These are phyloP conservation scores for Microtus richardsoni DNA, from an alignment of 2,113 vertebrate species.

Conservation along the genomic window DNA sequence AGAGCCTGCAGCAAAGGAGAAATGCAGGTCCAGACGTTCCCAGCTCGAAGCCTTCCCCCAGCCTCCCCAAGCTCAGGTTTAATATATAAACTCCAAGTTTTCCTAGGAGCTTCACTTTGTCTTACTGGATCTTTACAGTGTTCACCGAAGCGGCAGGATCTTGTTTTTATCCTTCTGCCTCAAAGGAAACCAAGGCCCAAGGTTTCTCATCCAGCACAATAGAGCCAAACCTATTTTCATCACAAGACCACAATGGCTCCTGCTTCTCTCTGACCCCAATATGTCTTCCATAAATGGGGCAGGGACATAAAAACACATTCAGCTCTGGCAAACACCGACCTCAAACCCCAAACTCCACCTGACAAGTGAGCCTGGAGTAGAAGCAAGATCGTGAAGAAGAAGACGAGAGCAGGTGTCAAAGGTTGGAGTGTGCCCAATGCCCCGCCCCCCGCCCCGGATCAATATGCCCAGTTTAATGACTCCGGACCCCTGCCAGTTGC, in stretches of 20 bases:
- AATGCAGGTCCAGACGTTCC: neutral
- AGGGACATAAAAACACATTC: neutral
- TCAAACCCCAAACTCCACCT: neutral
- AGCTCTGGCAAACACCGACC: neutral
- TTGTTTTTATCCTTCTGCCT: neutral
- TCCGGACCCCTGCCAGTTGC: slow-evolving; percentile 39
- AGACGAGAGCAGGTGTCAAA: neutral
- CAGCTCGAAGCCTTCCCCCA: neutral
- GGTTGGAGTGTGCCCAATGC: neutral
- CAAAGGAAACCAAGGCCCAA: neutral
- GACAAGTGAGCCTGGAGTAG: neutral
- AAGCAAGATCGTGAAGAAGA: neutral
- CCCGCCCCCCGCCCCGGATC: neutral
- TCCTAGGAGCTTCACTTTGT: neutral
- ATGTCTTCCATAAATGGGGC: neutral
- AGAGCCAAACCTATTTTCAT: neutral
- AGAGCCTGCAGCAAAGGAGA: too few species aligned
- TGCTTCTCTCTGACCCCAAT: neutral
- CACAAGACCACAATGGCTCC: neutral
- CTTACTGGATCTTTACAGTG: neutral
- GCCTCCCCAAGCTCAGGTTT: neutral
- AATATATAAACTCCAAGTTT: neutral
- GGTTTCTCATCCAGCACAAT: neutral
- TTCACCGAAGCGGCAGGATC: neutral
- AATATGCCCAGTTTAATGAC: slow-evolving; percentile 29